phyloP scores from a whole-genome alignment of 1,140 invertebrate species.

The Dermatophagoides farinae region DNA sequence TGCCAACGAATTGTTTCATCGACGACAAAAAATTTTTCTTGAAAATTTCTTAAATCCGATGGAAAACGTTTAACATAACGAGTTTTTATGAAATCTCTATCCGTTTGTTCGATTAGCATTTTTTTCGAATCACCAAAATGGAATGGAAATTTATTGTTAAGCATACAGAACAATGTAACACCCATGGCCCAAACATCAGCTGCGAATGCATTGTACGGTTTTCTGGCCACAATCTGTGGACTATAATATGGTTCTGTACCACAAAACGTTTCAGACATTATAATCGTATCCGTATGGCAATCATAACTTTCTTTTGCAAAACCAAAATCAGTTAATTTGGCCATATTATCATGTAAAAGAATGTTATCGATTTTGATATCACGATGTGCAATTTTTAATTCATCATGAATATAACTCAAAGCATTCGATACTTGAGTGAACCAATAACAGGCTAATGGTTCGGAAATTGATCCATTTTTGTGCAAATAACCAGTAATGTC shows the following conservation, averaged over 20 bases:
- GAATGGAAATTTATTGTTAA: constrained; percentile 25
- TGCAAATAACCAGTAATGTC: constrained; percentile 12
- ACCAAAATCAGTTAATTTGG: constrained; percentile 12
- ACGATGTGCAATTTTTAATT: constrained; percentile 8
- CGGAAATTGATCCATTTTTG: constrained; percentile 8
- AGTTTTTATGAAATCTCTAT: constrained; percentile 48
- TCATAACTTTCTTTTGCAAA: not conserved
- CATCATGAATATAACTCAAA: constrained; percentile 8
- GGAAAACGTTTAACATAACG: constrained; percentile 36
- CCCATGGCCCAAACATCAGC: constrained; percentile 22
- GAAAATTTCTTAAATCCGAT: constrained; percentile 28
- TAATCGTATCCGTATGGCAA: not conserved
- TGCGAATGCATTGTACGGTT: constrained; percentile 18
- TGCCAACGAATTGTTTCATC: constrained; percentile 48
- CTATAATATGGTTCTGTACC: constrained; percentile 20
- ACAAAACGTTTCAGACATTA: constrained; percentile 18
- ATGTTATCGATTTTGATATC: constrained; percentile 14
- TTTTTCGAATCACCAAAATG: constrained; percentile 23
- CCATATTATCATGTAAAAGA: constrained; percentile 1
- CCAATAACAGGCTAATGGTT: constrained; percentile 2
- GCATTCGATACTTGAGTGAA: constrained; percentile 5
- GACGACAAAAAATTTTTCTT: constrained; percentile 52
- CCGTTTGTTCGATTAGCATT: constrained; percentile 32
- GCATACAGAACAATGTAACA: constrained; percentile 22
- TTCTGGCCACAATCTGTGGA: constrained; percentile 20